A percentile compares a stretch with the other conserved stretches of the same genome.
Conservation (phyloP, 2,888 invertebrate species). For the Seladonia tumulorum region DNA sequence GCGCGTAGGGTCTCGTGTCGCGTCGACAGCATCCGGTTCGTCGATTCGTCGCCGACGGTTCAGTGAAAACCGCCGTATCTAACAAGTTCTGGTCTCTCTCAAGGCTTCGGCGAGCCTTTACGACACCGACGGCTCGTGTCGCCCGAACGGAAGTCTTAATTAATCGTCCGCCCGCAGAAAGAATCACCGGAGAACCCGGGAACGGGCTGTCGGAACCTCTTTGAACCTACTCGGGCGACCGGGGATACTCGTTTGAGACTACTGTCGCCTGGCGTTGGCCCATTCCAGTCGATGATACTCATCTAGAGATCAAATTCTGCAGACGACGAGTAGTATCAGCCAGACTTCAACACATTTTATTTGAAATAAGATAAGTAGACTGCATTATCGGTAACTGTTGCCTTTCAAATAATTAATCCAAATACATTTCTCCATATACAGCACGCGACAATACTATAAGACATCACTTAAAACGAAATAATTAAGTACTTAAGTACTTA, state of each 20-base stretch:
- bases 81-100: slow-evolving; percentile 28
- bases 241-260: background rate
- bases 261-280: background rate
- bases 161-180: background rate
- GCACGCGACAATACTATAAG: too few species aligned
- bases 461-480: too few species aligned
- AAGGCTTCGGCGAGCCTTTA: slow-evolving; percentile 11
- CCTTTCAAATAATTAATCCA: too few species aligned
- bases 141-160: slow-evolving; percentile 4
- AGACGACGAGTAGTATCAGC: background rate
- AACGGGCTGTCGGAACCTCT: background rate
- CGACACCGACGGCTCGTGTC: slow-evolving; percentile 28
- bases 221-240: background rate
- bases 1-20: slow-evolving; percentile 43
- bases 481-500: too few species aligned
- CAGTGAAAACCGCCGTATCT: slow-evolving; percentile 36
- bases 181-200: background rate
- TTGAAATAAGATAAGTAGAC: too few species aligned
- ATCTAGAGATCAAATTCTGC: background rate
- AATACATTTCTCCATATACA: too few species aligned
- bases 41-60: slow-evolving; percentile 52
- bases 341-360: too few species aligned
- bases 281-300: background rate
- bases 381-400: too few species aligned
- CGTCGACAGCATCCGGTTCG: slow-evolving; percentile 68